phyloP scores from a whole-genome alignment of 2,888 invertebrate genomes.

The Glaucopsyche alexis region DNA sequence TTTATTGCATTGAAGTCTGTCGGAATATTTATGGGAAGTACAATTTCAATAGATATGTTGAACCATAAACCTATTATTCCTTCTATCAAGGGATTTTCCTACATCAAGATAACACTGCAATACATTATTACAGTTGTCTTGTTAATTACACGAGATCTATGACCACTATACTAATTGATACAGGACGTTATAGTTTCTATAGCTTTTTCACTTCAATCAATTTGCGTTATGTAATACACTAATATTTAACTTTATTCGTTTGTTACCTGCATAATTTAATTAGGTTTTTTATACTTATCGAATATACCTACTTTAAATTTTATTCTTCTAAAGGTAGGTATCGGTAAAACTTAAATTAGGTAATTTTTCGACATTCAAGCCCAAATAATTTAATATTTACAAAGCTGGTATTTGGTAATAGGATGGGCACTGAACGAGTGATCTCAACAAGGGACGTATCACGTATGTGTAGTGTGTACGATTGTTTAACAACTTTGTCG shows the following conservation, averaged over 20 bases:
- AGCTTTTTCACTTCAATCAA: neutral
- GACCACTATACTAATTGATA: constrained; percentile 13
- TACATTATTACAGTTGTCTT: neutral
- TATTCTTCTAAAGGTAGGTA: neutral
- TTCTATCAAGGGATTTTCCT: constrained; percentile 23
- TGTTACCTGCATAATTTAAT: too few relatives aligned
- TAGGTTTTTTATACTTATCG: too few relatives aligned
- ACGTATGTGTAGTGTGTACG: neutral
- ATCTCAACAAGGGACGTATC: neutral
- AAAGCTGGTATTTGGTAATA: neutral
- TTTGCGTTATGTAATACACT: too few relatives aligned
- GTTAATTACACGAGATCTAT: neutral
- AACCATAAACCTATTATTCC: neutral
- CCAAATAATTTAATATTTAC: neutral
- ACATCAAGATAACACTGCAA: constrained; percentile 13
- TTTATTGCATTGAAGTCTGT: neutral
- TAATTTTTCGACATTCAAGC: neutral
- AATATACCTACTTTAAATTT: too few relatives aligned
- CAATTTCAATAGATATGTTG: neutral
- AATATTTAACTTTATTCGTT: too few relatives aligned
- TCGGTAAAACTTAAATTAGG: neutral
- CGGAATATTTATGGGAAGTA: neutral
- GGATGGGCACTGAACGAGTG: neutral
- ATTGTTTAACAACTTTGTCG: neutral
- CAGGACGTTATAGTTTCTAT: constrained; percentile 10